These are phyloP conservation scores for Kryptolebias ocellatus DNA, from an alignment of 2,797 vertebrate species.

Conservation along the genomic window DNA sequence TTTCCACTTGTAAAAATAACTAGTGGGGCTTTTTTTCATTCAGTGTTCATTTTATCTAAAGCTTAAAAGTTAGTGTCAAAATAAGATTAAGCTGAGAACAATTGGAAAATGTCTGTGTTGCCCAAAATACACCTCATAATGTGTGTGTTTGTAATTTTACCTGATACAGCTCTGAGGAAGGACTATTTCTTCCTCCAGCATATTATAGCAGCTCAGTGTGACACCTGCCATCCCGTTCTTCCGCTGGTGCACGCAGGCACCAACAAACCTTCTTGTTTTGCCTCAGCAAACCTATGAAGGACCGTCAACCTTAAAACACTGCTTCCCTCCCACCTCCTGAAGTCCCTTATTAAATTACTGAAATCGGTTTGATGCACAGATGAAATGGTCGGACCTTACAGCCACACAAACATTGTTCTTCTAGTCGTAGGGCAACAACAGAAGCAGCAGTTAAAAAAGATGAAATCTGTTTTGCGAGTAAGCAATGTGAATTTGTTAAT, in stretches of 20 bases:
- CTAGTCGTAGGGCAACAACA: too few relatives aligned
- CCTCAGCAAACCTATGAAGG: background rate
- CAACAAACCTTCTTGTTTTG: background rate
- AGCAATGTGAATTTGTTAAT: too few relatives aligned
- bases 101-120: background rate
- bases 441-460: too few relatives aligned
- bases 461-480: too few relatives aligned
- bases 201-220: background rate
- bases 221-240: background rate
- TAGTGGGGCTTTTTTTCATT: too few relatives aligned
- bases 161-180: background rate
- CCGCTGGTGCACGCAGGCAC: background rate
- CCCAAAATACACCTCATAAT: too few relatives aligned
- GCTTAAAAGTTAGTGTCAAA: background rate
- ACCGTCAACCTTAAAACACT: background rate
- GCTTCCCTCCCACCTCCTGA: background rate
- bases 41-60: background rate
- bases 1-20: constrained; percentile 10
- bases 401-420: too few relatives aligned
- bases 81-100: background rate
- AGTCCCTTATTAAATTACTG: too few relatives aligned
- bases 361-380: too few relatives aligned
- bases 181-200: background rate
- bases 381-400: too few relatives aligned
- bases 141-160: background rate